Evolutionary conservation across 2,888 invertebrate genomes (phyloP).

Genomic region (Epistrophe eligans): DNA sequence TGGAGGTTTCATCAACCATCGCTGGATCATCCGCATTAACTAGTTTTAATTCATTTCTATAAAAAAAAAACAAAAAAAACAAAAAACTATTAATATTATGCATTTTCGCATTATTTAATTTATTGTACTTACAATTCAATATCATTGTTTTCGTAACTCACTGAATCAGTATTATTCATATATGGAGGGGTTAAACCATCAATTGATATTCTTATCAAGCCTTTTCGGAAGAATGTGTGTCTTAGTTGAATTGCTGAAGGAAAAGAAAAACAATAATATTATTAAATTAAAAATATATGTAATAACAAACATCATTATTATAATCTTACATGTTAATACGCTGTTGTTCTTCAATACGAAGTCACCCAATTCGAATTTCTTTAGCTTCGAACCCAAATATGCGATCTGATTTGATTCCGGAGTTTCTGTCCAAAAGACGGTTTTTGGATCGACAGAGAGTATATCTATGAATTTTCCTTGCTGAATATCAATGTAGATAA

Average conservation of each 20-base stretch:
- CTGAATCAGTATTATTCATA: neutral
- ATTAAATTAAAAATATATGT: neutral
- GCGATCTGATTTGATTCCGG: neutral
- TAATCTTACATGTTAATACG: conserved; percentile 14
- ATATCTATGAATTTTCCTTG: neutral
- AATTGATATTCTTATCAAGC: neutral
- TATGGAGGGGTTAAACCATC: neutral
- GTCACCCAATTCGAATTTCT: conserved; percentile 17
- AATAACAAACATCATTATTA: neutral
- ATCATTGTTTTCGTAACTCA: neutral
- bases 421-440: conserved; percentile 11
- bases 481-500: conserved; percentile 30
- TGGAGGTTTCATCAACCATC: rapidly evolving
- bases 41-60: neutral
- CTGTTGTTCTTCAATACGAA: neutral
- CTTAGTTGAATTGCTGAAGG: neutral
- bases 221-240: neutral
- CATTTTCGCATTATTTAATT: no score
- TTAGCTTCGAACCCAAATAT: neutral
- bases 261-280: neutral
- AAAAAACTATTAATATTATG: no score
- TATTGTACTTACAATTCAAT: conserved; percentile 4
- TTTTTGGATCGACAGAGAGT: neutral
- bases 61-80: neutral
- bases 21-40: neutral